Percentiles rank a stretch among this genome's conserved stretches.
Conservation (phyloP, 2,888 invertebrate genomes). For the Torymus tubicola region DNA sequence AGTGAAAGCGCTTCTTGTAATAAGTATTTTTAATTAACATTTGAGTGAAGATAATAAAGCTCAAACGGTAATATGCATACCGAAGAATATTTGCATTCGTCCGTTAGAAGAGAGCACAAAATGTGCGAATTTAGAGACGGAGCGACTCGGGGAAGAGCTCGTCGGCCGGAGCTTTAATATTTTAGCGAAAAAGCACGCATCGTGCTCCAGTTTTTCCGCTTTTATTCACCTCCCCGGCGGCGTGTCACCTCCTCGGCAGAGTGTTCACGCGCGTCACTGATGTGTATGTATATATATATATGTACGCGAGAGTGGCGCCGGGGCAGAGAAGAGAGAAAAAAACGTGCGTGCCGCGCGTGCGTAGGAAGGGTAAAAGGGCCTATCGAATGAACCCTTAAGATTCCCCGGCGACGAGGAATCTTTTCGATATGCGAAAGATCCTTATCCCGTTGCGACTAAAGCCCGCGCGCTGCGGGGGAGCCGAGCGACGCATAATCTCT, state of each 20-base stretch:
- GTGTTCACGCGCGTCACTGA: constrained; percentile 8
- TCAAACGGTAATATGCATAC: too few relatives aligned
- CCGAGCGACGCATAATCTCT: constrained; percentile 60
- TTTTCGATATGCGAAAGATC: constrained; percentile 17
- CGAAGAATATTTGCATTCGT: too few relatives aligned
- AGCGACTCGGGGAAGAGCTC: neutral
- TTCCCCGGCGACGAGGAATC: neutral
- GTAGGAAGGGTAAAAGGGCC: too few relatives aligned
- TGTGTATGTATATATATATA: constrained; percentile 6
- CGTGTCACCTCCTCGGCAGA: neutral
- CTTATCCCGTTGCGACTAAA: constrained; percentile 22
- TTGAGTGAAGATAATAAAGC: too few relatives aligned
- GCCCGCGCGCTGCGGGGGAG: neutral
- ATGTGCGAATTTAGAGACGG: too few relatives aligned
- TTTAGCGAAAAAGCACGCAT: neutral
- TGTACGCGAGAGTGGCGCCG: neutral
- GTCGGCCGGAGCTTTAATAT: neutral
- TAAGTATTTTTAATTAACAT: too few relatives aligned
- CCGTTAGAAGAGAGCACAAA: too few relatives aligned
- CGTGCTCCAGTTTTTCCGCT: too few relatives aligned
- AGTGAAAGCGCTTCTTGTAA: too few relatives aligned
- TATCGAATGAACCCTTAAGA: constrained; percentile 6
- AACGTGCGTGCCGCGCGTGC: too few relatives aligned
- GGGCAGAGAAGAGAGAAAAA: too few relatives aligned
- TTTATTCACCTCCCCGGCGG: neutral